Evolutionary conservation across 2,888 invertebrate genomes (phyloP).

Genomic region (Clanis bilineata): DNA sequence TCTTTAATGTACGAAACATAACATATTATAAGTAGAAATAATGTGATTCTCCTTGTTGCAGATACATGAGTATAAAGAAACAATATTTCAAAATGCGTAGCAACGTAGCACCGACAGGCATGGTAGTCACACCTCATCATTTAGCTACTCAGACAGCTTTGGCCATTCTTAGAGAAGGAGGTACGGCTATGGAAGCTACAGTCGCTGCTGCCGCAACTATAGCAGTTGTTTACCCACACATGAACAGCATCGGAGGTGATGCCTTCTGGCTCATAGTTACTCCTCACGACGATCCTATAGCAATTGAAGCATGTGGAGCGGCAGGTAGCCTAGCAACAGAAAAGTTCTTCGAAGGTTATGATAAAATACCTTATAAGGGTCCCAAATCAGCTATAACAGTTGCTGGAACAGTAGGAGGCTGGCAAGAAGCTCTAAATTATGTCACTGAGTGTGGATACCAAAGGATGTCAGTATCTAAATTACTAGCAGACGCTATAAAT

Average conservation of each 20-base stretch:
- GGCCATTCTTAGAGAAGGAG: slow-evolving; percentile 61
- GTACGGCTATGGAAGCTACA: slow-evolving; percentile 71
- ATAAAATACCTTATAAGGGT: slow-evolving; percentile 57
- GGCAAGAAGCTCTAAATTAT: slow-evolving; percentile 71
- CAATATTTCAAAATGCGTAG: slow-evolving; percentile 47
- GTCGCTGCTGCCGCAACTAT: slow-evolving; percentile 71
- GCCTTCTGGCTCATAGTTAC: slow-evolving; percentile 72
- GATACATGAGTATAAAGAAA: not conserved
- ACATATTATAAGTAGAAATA: too few relatives aligned
- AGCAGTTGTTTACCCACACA: slow-evolving; percentile 69
- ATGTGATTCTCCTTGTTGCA: slow-evolving; percentile 1
- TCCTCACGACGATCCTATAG: slow-evolving; percentile 61
- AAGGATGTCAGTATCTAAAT: slow-evolving; percentile 47
- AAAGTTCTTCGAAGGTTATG: slow-evolving; percentile 49
- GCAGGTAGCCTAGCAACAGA: slow-evolving; percentile 61
- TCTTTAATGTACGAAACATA: too few relatives aligned
- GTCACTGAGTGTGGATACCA: slow-evolving; percentile 62
- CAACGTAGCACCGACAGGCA: slow-evolving; percentile 53
- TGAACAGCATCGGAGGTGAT: slow-evolving; percentile 72
- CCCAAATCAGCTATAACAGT: slow-evolving; percentile 65
- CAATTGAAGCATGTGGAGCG: slow-evolving; percentile 67
- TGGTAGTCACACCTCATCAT: slow-evolving; percentile 74
- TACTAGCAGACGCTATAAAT: slow-evolving; percentile 62
- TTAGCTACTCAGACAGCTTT: slow-evolving; percentile 69
- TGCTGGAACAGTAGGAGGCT: slow-evolving; percentile 69